Evolutionary conservation across 2,888 invertebrate genomes (phyloP), one percentile per base, ranked within the genome.

Genomic region (Chrysolina americana): DNA sequence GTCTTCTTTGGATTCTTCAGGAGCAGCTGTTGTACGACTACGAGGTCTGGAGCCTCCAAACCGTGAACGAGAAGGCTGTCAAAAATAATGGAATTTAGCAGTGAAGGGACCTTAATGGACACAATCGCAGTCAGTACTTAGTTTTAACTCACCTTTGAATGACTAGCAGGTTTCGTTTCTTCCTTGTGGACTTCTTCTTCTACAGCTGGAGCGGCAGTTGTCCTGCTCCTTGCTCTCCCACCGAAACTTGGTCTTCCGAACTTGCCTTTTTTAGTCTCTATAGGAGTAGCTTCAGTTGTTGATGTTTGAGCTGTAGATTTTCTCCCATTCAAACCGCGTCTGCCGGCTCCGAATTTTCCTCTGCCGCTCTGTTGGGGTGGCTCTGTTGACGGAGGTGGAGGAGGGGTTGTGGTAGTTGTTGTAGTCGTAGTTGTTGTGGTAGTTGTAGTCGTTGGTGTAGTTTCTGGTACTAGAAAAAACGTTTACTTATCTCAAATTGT

Each of bases 361-460:
- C 80, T 78, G 9, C 78, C 78, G 28, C 71, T 74, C n/a, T 66
- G 90, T 78, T 85, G 90, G 11, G 64, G 64, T 3, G 80, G 74
- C 71, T 79, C 80, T 36, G 79, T 81, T 5, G 83, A 91, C 17
- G 85, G 90, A 88, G 0, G 89, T 87, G 2, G 91, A 89, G 9
- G 87, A 81, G 9, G 89, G 17, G 90, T 89, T 0, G 89, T 88
- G 0, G 91, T 89, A 0, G 88, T 83, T 0, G 89, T 85, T 0
- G 90, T 87, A 0, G 90, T 88, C 0, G 91, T 90, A 0, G 91
- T 89, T 0, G 91, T 90, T 0, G 91, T 90, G n/a, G 88, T 84
- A 4, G 87, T 86, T 0, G 91, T 90, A 0, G 91, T 91, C 0
- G 91, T 91, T 0, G 91, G 90, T 0, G 91, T 91, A 0, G 83